Evolutionary conservation across 2,888 invertebrate species (phyloP), one percentile per base, ranked within the genome.

Genomic region (Drosophila barbarae): DNA sequence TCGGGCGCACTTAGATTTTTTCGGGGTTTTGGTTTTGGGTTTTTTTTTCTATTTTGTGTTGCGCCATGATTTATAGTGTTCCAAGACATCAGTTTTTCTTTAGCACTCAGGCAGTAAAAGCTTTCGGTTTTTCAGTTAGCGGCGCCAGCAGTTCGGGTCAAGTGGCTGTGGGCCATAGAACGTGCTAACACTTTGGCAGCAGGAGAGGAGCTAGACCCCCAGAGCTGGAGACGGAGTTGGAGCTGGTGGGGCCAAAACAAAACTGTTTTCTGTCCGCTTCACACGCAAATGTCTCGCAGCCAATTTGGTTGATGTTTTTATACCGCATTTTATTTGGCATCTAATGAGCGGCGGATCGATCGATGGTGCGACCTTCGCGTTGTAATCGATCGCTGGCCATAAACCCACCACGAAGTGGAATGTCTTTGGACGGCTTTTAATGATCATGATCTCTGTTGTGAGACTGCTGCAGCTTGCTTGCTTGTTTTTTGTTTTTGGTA

Each of bases 251-350:
- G 30, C 21, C 39, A 4, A 18, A 13, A 44, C 61, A 58, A 67
- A 52, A 67, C 68, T 28, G 35, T 60, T 53, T 49, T 68, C 81
- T 61, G 78, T 81, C 69, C 71, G 75, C 85, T 81, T 76, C 70
- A 74, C 81, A 82, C 85, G 84, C 81, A 77, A 82, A 61, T 71
- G 76, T 64, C 74, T 76, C 54, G 64, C 35, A 84, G 80, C 76
- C 85, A 84, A 79, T 83, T 80, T 66, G 36, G 53, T 51, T 71
- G 54, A 69, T 69, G 67, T 69, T 71, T 74, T 70, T 77, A 68
- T 82, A 75, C 73, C 71, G 73, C 63, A 84, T 82, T 82, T 85
- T 72, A 85, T 82, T 82, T 85, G 76, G 84, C 86, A 74, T 85
- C 85, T 85, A 82, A 84, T 82, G 82, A 81, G 78, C 81, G 53